A percentile compares a stretch with the other conserved stretches of the same genome.
Evolutionary conservation across 1,140 invertebrate genomes (phyloP).

Genomic region (Sminthurinus signatus): DNA sequence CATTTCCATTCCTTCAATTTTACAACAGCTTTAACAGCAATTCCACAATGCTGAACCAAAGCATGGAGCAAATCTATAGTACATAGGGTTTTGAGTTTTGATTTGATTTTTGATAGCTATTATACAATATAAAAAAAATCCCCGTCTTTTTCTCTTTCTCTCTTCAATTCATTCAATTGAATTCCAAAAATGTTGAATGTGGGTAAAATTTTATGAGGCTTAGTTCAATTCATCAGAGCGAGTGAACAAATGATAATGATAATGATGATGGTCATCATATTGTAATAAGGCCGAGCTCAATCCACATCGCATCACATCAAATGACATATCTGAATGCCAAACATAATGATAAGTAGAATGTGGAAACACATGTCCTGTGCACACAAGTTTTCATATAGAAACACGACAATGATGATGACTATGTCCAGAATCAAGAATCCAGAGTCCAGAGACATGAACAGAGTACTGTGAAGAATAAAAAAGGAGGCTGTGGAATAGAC

Average conservation of each 20-base stretch:
- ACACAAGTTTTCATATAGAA: slow-evolving; percentile 10
- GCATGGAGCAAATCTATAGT: no score
- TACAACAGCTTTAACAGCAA: no score
- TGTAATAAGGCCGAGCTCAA: neutral
- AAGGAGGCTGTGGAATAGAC: slow-evolving; percentile 9
- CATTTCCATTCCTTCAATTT: no score
- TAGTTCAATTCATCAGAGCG: slow-evolving; percentile 1
- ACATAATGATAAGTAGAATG: slow-evolving; percentile 4
- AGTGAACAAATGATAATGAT: neutral
- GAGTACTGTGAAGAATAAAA: slow-evolving; percentile 2
- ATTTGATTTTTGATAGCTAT: no score
- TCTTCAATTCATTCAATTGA: no score
- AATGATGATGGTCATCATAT: no score
- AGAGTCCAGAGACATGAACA: neutral
- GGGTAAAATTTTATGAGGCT: slow-evolving; percentile 15
- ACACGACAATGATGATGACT: slow-evolving; percentile 9
- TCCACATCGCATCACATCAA: neutral
- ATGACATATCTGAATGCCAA: slow-evolving; percentile 9
- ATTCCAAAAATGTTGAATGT: no score
- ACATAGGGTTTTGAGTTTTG: no score
- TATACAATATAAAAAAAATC: no score
- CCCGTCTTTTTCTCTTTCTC: no score
- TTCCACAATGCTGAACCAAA: no score
- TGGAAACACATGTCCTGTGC: neutral
- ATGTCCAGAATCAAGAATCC: neutral